Conservation (phyloP, 2,888 invertebrate species). For the Apoda limacodes region DNA sequence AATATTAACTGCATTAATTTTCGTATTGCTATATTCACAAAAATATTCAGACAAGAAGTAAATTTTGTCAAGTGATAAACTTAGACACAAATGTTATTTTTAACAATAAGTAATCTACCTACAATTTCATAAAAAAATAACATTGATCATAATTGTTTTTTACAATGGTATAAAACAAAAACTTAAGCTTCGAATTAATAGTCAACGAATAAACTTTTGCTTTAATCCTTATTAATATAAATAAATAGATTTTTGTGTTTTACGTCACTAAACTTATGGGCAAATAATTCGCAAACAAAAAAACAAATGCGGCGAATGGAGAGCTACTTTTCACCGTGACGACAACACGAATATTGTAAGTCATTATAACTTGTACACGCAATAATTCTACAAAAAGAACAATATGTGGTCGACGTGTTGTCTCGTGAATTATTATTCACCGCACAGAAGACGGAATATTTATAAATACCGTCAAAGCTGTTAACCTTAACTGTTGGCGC, state of each 20-base stretch:
- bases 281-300: conserved; percentile 53
- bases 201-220: too few species aligned
- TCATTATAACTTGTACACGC: conserved; percentile 17
- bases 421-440: conserved; percentile 18
- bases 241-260: conserved; percentile 44
- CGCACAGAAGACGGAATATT: conserved; percentile 36
- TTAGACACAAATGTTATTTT: too few species aligned
- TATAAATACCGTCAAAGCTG: conserved; percentile 49
- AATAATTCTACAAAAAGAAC: conserved; percentile 18
- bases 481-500: conserved; percentile 33
- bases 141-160: too few species aligned
- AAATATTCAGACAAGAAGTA: too few species aligned
- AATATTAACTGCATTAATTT: too few species aligned
- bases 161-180: too few species aligned
- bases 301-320: conserved; percentile 57
- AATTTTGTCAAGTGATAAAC: too few species aligned
- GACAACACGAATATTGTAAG: conserved; percentile 31
- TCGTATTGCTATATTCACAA: too few species aligned
- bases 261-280: conserved; percentile 36
- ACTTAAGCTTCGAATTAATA: too few species aligned
- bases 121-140: too few species aligned
- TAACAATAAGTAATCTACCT: too few species aligned
- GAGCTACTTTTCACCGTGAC: conserved; percentile 44
- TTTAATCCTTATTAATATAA: too few species aligned
- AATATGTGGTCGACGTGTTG: neutral